Evolutionary conservation across 1,140 invertebrate species (phyloP).

Genomic region (Eumaeus atala): DNA sequence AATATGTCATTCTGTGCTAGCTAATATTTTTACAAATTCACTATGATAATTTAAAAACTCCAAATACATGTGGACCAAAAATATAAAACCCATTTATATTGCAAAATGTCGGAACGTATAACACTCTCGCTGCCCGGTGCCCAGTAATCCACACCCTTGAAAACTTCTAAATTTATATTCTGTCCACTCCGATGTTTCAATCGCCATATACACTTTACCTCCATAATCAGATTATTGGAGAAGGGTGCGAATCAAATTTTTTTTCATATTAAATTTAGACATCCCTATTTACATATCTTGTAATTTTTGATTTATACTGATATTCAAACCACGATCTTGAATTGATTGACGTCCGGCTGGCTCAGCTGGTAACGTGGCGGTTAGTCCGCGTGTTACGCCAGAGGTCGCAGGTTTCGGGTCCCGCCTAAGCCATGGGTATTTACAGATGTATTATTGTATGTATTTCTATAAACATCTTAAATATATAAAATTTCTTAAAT

Average conservation of each 20-base stretch:
- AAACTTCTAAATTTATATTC: constrained; percentile 64
- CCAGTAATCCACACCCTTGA: constrained; percentile 44
- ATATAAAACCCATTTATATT: constrained; percentile 13
- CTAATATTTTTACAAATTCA: too few species aligned
- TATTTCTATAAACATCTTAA: too few species aligned
- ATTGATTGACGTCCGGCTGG: too few species aligned
- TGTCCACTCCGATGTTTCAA: constrained; percentile 59
- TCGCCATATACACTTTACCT: constrained; percentile 48
- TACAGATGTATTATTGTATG: too few species aligned
- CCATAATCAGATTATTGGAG: constrained; percentile 58
- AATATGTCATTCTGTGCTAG: too few species aligned
- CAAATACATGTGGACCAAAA: constrained; percentile 7
- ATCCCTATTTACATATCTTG: constrained; percentile 16
- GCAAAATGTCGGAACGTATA: constrained; percentile 18
- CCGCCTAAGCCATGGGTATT: too few species aligned
- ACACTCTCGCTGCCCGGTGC: constrained; percentile 14
- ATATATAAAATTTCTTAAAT: too few species aligned
- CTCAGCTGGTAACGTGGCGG: too few species aligned
- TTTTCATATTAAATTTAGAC: constrained; percentile 31
- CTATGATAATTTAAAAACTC: background rate
- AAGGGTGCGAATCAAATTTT: constrained; percentile 41
- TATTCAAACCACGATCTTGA: background rate
- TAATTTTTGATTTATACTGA: constrained; percentile 19
- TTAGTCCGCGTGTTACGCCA: too few species aligned
- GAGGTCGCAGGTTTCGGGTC: too few species aligned